Evolutionary conservation across 2,888 invertebrate genomes (phyloP).

Genomic region (Teleiodes luculella): DNA sequence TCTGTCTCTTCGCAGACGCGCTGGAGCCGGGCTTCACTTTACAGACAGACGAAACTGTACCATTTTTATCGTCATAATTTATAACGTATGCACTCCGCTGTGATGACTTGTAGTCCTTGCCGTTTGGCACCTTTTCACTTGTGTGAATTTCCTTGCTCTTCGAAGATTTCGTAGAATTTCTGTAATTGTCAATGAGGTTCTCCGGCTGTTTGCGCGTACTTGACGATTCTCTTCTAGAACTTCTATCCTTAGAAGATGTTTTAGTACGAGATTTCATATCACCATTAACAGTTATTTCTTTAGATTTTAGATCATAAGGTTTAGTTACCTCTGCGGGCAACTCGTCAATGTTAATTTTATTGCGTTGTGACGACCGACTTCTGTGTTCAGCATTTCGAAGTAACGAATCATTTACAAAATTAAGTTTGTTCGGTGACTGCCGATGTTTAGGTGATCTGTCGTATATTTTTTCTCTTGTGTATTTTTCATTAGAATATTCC

Average conservation of each 20-base stretch:
- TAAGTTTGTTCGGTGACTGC: neutral
- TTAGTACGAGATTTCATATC: conserved; percentile 24
- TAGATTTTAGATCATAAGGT: neutral
- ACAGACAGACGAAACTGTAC: conserved; percentile 66
- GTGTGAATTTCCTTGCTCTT: conserved; percentile 27
- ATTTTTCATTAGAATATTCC: conserved; percentile 20
- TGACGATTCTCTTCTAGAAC: conserved; percentile 16
- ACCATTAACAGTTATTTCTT: neutral
- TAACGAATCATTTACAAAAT: neutral
- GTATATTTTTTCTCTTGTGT: conserved; percentile 6
- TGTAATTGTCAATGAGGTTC: conserved; percentile 21
- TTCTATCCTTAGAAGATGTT: conserved; percentile 32
- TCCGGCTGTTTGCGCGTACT: conserved; percentile 22
- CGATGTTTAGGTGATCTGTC: neutral
- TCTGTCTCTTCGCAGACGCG: conserved; percentile 43
- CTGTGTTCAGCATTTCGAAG: conserved; percentile 24
- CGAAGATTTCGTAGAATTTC: conserved; percentile 10
- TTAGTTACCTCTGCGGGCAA: neutral
- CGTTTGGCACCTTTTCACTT: conserved; percentile 28
- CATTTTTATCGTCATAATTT: conserved; percentile 71
- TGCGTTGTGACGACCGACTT: conserved; percentile 31
- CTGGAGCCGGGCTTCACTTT: conserved; percentile 52
- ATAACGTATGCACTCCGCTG: conserved; percentile 64
- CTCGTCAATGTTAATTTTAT: conserved; percentile 1
- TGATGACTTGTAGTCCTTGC: conserved; percentile 36